phyloP scores from a whole-genome alignment of 2,888 invertebrate species.

The Gymnosoma rotundatum region DNA sequence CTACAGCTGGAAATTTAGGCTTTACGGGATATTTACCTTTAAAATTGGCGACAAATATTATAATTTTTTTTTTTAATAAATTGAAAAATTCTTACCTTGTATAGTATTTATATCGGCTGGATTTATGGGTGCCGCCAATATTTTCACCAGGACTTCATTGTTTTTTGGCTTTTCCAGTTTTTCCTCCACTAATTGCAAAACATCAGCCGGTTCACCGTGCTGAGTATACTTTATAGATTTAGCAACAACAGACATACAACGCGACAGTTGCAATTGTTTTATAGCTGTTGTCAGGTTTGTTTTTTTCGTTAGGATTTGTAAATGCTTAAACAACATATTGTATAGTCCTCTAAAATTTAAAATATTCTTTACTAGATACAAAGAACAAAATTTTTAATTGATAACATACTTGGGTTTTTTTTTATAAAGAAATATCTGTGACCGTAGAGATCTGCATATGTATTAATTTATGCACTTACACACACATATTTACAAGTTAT shows the following conservation, averaged over 20 bases:
- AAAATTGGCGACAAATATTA: neutral
- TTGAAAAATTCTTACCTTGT: slow-evolving; percentile 86
- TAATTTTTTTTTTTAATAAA: neutral
- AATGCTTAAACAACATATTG: neutral
- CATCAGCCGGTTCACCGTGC: slow-evolving; percentile 92
- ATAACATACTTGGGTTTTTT: no score
- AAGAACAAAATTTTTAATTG: neutral
- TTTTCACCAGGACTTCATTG: slow-evolving; percentile 90
- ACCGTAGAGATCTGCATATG: no score
- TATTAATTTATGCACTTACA: no score
- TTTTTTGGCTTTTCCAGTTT: slow-evolving; percentile 83
- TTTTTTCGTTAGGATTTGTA: neutral
- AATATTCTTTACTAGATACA: neutral
- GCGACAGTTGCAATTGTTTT: slow-evolving; percentile 3
- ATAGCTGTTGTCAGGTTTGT: neutral
- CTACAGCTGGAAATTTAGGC: slow-evolving; percentile 91
- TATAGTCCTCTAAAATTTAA: neutral
- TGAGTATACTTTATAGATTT: slow-evolving; percentile 87
- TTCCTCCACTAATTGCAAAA: slow-evolving; percentile 86
- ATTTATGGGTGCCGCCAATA: slow-evolving; percentile 96
- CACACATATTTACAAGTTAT: no score
- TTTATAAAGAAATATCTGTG: no score
- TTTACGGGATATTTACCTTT: slow-evolving; percentile 88
- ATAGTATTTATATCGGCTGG: slow-evolving; percentile 99
- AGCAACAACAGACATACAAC: slow-evolving; percentile 77